Conservation (phyloP, 2,113 vertebrate species). For the Daboia siamensis region DNA sequence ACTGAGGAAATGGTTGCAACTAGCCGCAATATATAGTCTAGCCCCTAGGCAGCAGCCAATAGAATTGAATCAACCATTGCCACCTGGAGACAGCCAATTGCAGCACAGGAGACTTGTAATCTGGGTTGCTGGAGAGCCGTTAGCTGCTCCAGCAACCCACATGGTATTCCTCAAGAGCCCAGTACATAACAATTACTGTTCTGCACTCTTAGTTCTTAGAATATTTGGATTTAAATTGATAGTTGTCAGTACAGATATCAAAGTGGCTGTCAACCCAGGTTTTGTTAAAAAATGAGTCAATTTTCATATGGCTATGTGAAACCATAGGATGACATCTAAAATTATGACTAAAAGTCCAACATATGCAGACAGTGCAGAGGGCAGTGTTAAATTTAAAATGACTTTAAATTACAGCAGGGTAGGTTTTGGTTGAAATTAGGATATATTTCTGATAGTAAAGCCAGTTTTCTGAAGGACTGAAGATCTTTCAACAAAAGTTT, state of each 20-base stretch:
- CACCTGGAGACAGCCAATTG: too few relatives aligned
- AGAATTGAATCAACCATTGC: too few relatives aligned
- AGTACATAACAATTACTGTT: neutral
- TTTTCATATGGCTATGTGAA: neutral
- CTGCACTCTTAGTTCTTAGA: neutral
- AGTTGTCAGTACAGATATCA: neutral
- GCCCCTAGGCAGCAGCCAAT: too few relatives aligned
- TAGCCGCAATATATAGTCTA: too few relatives aligned
- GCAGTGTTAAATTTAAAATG: neutral
- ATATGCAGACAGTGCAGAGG: neutral
- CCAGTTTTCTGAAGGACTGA: neutral
- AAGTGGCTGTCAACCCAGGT: neutral
- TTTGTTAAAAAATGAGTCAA: neutral
- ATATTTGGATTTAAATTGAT: conserved; percentile 6
- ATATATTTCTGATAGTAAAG: neutral
- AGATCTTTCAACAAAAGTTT: neutral
- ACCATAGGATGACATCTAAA: neutral
- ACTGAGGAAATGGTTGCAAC: too few relatives aligned
- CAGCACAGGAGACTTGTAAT: too few relatives aligned
- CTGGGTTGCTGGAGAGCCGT: too few relatives aligned
- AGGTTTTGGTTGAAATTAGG: neutral
- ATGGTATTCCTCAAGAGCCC: too few relatives aligned
- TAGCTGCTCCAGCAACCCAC: too few relatives aligned
- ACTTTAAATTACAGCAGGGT: neutral
- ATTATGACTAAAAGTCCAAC: neutral